A percentile compares a stretch with the other conserved stretches of the same genome.
Evolutionary conservation across 2,888 invertebrate species (phyloP).

Genomic region (Seira musarum): DNA sequence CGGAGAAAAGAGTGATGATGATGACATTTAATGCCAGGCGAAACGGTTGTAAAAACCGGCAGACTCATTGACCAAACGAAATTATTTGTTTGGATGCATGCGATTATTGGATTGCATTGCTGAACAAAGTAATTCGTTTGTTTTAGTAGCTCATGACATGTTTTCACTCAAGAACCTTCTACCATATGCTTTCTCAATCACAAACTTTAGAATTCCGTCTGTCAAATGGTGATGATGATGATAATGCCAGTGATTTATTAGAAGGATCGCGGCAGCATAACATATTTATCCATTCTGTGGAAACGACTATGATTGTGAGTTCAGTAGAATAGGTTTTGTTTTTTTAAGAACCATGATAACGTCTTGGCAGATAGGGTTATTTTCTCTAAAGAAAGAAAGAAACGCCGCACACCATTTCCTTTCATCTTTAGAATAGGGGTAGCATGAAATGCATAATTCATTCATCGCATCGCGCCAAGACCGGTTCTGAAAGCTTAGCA

Average conservation of each 20-base stretch:
- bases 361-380: too few species aligned
- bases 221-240: too few species aligned
- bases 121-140: conserved; percentile 15
- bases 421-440: not conserved
- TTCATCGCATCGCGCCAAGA: conserved; percentile 14
- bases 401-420: too few species aligned
- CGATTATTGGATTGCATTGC: too few species aligned
- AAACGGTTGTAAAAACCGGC: not conserved
- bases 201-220: not conserved
- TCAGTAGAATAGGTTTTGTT: not conserved
- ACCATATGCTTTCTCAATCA: conserved; percentile 1
- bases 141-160: not conserved
- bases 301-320: conserved; percentile 2
- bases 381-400: too few species aligned
- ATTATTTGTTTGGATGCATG: too few species aligned
- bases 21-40: conserved; percentile 5
- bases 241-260: conserved; percentile 4
- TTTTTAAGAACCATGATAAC: too few species aligned
- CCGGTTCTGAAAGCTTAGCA: too few species aligned
- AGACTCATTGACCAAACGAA: not conserved
- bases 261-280: not conserved
- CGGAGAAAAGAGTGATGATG: not conserved
- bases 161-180: not conserved
- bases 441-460: conserved; percentile 36
- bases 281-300: conserved; percentile 1